phyloP scores from a whole-genome alignment of 2,888 invertebrate species.

The Volucella inflata region DNA sequence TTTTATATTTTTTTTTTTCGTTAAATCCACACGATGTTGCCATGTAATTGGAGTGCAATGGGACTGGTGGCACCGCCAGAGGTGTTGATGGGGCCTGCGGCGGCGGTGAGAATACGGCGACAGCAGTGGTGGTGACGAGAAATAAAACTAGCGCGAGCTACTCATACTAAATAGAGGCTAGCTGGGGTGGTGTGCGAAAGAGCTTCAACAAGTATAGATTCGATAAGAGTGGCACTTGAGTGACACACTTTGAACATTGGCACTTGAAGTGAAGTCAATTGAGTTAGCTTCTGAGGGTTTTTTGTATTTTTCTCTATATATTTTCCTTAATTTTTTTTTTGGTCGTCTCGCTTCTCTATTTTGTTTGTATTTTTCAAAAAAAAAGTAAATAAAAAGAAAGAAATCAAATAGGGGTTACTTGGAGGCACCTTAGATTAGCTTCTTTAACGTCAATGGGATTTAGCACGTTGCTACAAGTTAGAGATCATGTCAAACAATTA shows the following conservation, averaged over 20 bases:
- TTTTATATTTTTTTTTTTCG: constrained; percentile 13
- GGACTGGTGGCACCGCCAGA: not conserved
- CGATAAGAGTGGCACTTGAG: constrained; percentile 52
- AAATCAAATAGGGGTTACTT: constrained; percentile 9
- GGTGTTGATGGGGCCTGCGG: not conserved
- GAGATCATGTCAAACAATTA: too few relatives aligned
- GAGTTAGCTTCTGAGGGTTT: not conserved
- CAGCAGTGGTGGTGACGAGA: constrained; percentile 4
- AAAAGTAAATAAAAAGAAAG: too few relatives aligned
- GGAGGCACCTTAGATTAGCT: not conserved
- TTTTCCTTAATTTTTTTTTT: too few relatives aligned
- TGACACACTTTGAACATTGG: constrained; percentile 50
- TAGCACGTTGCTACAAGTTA: too few relatives aligned
- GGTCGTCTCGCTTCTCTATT: too few relatives aligned
- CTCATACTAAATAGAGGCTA: constrained; percentile 1
- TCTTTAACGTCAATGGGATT: not conserved
- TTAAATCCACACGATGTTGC: constrained; percentile 20
- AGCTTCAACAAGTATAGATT: constrained; percentile 30
- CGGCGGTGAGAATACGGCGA: constrained; percentile 2
- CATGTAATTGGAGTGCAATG: constrained; percentile 25
- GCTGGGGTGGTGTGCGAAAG: constrained; percentile 9
- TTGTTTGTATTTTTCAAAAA: too few relatives aligned
- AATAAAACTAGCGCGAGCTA: too few relatives aligned
- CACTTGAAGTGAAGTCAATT: constrained; percentile 37
- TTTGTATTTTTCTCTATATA: too few relatives aligned